Evolutionary conservation across 2,888 invertebrate genomes (phyloP).

Genomic region (Idaea dimidiata): DNA sequence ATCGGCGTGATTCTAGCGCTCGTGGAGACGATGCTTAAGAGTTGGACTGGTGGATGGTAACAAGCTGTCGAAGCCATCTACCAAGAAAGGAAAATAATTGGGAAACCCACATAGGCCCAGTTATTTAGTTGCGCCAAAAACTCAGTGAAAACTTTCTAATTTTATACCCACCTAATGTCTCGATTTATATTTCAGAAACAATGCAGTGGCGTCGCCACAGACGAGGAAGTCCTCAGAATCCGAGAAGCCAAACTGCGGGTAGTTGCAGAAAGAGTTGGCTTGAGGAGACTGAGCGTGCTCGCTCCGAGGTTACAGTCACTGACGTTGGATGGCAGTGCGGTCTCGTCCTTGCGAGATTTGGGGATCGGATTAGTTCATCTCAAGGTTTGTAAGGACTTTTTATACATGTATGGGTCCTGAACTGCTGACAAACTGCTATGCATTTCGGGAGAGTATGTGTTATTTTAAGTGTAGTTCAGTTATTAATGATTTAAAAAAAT

Average conservation of each 20-base stretch:
- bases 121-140: neutral
- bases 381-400: constrained; percentile 53
- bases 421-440: too few species aligned
- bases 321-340: constrained; percentile 84
- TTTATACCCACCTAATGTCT: neutral
- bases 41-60: too few species aligned
- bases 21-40: too few species aligned
- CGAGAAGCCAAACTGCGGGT: constrained; percentile 83
- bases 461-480: too few species aligned
- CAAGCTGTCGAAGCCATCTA: too few species aligned
- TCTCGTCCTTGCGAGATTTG: constrained; percentile 84
- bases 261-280: constrained; percentile 83
- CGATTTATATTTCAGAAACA: constrained; percentile 54
- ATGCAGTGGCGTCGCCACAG: constrained; percentile 64
- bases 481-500: too few species aligned
- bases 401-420: neutral
- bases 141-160: neutral
- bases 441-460: too few species aligned
- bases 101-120: too few species aligned
- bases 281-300: constrained; percentile 82
- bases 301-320: constrained; percentile 82
- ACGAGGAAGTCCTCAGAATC: constrained; percentile 68
- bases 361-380: constrained; percentile 83
- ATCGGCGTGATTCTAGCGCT: too few species aligned
- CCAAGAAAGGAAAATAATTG: too few species aligned